Evolutionary conservation across 2,797 vertebrate genomes (phyloP), one percentile per base, ranked within the genome.

Genomic region (Falco columbarius): DNA sequence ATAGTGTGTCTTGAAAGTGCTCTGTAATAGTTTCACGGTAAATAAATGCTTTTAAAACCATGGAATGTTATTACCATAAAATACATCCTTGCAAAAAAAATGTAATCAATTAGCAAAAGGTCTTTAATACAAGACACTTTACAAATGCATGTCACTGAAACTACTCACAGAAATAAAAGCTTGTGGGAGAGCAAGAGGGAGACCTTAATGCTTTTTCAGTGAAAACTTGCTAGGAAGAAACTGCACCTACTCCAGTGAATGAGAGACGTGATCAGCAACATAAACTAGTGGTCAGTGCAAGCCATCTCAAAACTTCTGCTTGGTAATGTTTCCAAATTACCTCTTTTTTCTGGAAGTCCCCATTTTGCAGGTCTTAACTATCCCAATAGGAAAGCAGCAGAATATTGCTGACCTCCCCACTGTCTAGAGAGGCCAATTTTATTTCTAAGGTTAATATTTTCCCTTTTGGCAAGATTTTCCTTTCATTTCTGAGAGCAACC

Each of bases 11-110:
- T 58, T 81, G 55, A 67, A 93, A 84, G 30, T 38, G 68, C 18
- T 73, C 17, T 74, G 63, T 29, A 40, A 61, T 6, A 71, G 61
- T 65, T 92, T 61, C 71, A 74, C 54, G 58, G 81, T 82, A 94
- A 95, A 96, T 70, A 95, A 89, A 94, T 82, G 88, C 42, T 95
- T 95, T 80, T 61, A 91, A 90, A 94, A 36, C 19, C 38, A 59
- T 65, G 54, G 76, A 81, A 88, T 65, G 52, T 66, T 40, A 81
- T 79, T 65, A 94, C 20, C 30, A 71, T 70, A 86, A 85, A 88
- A 92, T 24, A 75, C 5, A 79, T 49, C 34, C 56, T 54, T 79
- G 62, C 19, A 92, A 95, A 95, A 95, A 40, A 74, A 80, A 32
- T 38, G 59, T 20, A 89, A 81, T 82, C 61, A 89, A 92, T 91